Evolutionary conservation across 2,797 vertebrate species (phyloP), one percentile per base, ranked within the genome.

Genomic region (Pelobates cultripes): DNA sequence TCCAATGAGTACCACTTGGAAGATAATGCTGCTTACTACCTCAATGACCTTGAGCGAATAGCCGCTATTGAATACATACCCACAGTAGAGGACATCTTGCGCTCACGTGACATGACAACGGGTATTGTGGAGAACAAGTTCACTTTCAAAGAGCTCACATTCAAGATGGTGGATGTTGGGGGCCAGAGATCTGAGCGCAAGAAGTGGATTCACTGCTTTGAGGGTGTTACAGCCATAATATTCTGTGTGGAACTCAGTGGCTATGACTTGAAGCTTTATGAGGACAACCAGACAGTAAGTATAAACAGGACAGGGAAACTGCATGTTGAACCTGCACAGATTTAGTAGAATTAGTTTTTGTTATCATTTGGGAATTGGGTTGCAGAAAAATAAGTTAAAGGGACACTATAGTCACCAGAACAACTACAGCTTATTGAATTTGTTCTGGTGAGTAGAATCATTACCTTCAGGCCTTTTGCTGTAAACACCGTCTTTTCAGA

Each of bases 151-250:
- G 98, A 99, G 93, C 98, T 99, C 90, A 99, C 98, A 85, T 99
- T 99, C 94, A 99, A 99, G 95, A 99, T 99, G 98, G 98, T 99
- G 80, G 98, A 99, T 0, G 98, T 99, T 88, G 98, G 98, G 3
- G 98, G 98, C 44, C 98, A 99, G 91, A 94, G 98, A 45, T 99
- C 98, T 0, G 98, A 99, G 91, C 94, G 98, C 85, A 99, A 99
- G 93, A 99, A 99, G 89, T 99, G 98, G 98, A 99, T 99, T 94
- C 98, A 99, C 90, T 99, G 98, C 92, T 99, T 99, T 7, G 98
- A 99, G 90, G 98, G 98, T 3, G 98, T 99, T 86, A 99, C 98
- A 43, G 98, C 98, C 91, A 99, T 99, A 94, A 99, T 99, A 93
- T 99, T 99, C 96, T 99, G 98, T 74, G 98, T 99, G 87, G 98